These are phyloP conservation scores for Paracyprichromis sp. DNA, from an alignment of 2,113 vertebrate genomes.

Conservation along the genomic window DNA sequence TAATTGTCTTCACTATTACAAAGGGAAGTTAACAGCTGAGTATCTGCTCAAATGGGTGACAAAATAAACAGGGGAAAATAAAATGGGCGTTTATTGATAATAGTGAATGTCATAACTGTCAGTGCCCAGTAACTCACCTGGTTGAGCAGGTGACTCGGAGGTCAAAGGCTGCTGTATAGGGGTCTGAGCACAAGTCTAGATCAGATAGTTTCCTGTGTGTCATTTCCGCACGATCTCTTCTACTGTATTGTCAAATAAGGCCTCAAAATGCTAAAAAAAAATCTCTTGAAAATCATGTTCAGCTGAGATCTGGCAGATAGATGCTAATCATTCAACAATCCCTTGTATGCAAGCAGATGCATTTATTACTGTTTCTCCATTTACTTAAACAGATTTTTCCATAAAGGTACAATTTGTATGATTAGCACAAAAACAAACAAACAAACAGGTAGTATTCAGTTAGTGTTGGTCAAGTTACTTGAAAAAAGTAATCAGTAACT, in stretches of 20 bases:
- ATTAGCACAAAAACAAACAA: rapidly evolving
- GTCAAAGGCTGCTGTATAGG: neutral
- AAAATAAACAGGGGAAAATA: neutral
- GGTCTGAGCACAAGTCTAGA: neutral
- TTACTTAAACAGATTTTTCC: neutral
- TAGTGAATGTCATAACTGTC: neutral
- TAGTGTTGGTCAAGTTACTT: too few relatives aligned
- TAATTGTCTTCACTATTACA: neutral
- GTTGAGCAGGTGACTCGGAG: neutral
- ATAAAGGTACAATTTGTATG: neutral
- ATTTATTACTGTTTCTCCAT: neutral
- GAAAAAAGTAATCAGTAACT: too few relatives aligned
- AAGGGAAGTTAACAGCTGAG: neutral
- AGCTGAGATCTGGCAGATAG: neutral
- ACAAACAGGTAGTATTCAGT: neutral
- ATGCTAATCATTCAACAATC: neutral
- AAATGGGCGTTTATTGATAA: neutral
- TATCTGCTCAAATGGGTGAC: neutral
- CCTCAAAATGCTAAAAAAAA: neutral
- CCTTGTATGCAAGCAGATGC: neutral
- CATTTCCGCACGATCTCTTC: rapidly evolving
- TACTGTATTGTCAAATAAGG: neutral
- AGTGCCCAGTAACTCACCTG: neutral
- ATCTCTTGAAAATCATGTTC: neutral
- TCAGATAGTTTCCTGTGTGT: neutral